Conservation (phyloP, 53 echinoderm and acorn worm genomes). For the Zoroaster sp. region DNA sequence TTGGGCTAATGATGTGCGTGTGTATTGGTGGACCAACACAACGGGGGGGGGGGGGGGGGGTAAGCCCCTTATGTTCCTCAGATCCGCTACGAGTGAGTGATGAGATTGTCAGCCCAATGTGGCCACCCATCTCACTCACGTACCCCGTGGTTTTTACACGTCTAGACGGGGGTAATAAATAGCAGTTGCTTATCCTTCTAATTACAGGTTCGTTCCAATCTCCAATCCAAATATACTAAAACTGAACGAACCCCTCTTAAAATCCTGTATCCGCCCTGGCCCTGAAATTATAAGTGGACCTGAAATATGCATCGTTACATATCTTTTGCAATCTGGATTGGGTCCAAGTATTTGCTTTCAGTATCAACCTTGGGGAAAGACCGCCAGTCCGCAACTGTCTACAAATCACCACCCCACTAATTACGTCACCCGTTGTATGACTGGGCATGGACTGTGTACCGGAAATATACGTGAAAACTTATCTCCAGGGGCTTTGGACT, state of each 20-base stretch:
- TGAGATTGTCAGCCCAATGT: too few relatives aligned
- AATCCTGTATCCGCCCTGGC: neutral
- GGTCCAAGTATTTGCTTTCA: neutral
- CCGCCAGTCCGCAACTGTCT: neutral
- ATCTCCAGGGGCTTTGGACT: conserved; percentile 27
- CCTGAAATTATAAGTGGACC: neutral
- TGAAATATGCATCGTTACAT: neutral
- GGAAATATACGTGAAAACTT: conserved; percentile 45
- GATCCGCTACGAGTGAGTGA: too few relatives aligned
- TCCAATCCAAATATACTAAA: neutral
- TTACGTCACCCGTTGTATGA: conserved; percentile 47
- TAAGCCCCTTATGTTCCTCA: too few relatives aligned
- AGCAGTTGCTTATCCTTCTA: neutral
- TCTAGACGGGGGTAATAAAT: neutral
- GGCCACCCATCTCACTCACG: too few relatives aligned
- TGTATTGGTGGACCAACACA: too few relatives aligned
- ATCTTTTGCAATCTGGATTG: neutral
- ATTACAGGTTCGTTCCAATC: neutral
- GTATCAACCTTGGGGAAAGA: neutral
- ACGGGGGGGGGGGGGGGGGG: too few relatives aligned
- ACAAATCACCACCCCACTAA: conserved; percentile 5
- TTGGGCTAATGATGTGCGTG: too few relatives aligned
- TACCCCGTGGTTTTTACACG: neutral
- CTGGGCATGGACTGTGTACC: conserved; percentile 48
- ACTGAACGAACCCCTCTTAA: neutral